These are phyloP conservation scores for Eueremaeus valkanovi DNA, from an alignment of 2,888 invertebrate genomes.

Conservation along the genomic window DNA sequence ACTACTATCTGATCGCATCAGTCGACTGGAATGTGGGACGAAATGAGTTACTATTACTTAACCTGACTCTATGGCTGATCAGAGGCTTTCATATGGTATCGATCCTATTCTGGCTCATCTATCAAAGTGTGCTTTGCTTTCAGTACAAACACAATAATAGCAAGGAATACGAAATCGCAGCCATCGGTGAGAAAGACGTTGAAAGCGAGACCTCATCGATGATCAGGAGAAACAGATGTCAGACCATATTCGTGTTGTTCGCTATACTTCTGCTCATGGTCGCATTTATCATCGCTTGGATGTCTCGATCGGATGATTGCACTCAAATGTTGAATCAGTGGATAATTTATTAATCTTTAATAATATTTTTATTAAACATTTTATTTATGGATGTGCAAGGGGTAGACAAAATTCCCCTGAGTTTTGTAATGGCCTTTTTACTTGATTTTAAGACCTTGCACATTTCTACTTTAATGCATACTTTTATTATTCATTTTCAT, in stretches of 20 bases:
- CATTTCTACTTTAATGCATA: too few species aligned
- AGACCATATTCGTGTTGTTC: neutral
- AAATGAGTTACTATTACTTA: neutral
- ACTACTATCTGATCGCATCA: constrained; percentile 19
- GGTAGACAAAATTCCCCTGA: too few species aligned
- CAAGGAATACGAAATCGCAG: neutral
- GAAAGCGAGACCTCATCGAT: constrained; percentile 9
- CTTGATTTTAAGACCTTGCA: too few species aligned
- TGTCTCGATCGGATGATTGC: neutral
- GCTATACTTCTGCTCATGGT: neutral
- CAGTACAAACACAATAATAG: neutral
- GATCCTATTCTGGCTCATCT: constrained; percentile 30
- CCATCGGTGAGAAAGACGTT: neutral
- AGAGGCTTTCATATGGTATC: constrained; percentile 13
- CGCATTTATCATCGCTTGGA: neutral
- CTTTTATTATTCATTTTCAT: too few species aligned
- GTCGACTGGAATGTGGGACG: constrained; percentile 13
- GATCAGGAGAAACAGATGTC: neutral
- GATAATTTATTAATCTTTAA: too few species aligned
- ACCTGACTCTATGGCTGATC: constrained; percentile 3
- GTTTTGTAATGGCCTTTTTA: too few species aligned
- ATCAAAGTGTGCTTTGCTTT: neutral
- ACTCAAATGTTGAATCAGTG: constrained; percentile 22
- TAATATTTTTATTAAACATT: too few species aligned
- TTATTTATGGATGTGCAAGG: too few species aligned